A percentile compares a stretch with the other conserved stretches of the same genome.
Evolutionary conservation across 2,113 vertebrate genomes (phyloP).

Genomic region (Fulica atra): DNA sequence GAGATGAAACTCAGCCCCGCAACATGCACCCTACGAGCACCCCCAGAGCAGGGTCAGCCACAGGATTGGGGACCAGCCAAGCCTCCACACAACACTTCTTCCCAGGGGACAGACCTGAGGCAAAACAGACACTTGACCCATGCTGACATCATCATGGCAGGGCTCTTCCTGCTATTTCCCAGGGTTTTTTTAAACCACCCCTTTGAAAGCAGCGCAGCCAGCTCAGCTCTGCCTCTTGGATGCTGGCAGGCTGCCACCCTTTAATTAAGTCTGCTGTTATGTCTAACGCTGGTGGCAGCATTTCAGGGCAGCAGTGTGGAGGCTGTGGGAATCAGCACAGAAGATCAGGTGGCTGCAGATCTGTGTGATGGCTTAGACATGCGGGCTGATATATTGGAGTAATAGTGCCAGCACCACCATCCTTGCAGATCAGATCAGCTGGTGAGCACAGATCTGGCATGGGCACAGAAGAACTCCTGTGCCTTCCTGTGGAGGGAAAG

Average conservation of each 20-base stretch:
- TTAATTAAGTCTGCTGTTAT: constrained; percentile 3
- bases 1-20: background rate
- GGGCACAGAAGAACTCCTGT: background rate
- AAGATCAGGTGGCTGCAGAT: background rate
- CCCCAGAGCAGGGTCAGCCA: background rate
- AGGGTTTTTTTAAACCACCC: background rate
- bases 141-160: accelerated
- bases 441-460: background rate
- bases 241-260: constrained; percentile 23
- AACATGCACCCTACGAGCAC: accelerated
- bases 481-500: background rate
- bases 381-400: background rate
- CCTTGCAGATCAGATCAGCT: background rate
- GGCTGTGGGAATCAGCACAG: background rate
- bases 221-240: constrained; percentile 39
- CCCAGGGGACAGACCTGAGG: background rate
- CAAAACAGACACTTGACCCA: background rate
- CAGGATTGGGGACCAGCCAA: background rate
- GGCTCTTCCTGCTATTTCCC: background rate
- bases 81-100: accelerated
- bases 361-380: background rate
- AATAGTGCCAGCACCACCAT: background rate
- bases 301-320: background rate
- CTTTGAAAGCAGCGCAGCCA: background rate
- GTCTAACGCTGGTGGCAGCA: background rate